Evolutionary conservation across 1,140 invertebrate genomes (phyloP), one percentile per base, ranked within the genome.

Genomic region (Euwallacea similis): DNA sequence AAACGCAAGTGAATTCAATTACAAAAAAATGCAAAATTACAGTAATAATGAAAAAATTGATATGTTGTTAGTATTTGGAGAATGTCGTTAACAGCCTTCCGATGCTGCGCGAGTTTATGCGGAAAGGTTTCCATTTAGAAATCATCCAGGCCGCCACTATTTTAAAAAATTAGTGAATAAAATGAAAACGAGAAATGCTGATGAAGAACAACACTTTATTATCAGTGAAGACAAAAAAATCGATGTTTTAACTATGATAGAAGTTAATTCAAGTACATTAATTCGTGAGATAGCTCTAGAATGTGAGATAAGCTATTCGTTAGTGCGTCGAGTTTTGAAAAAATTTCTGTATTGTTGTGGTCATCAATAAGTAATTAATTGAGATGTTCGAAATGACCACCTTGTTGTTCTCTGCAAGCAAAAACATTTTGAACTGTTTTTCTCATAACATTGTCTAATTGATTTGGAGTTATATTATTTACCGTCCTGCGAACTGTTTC

Each of bases 211-310:
- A 50, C 1, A 33, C 21, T 33, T 33, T 33, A 33, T 33, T 33
- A 33, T 33, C 21, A 33, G 1, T 33, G 21, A 33, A 33, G 21
- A 33, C 21, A 33, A 33, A 33, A 33, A 33, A 33, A 33, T 33
- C 21, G 21, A 33, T 33, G 21, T 33, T 33, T 33, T 33, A 33
- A 2, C 4, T 33, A 4, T 33, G 21, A 4, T 33, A 33, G 21
- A 50, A 50, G 46, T 50, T 50, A 50, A 50, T 50, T 13, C 46
- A 50, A 50, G 6, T 50, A 50, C 46, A 50, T 50, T 6, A 50
- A 50, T 50, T 50, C 46, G 46, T 50, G 46, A 6, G 13, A 50
- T 50, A 50, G 6, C 6, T 50, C 6, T 50, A 2, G 46, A 50
- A 50, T 13, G 13, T 50, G 46, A 50, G 6, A 13, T 13, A 2